Base-by-base conservation (phyloP, 2,888 invertebrate genomes). In the Chymomyza caudatula region DNA sequence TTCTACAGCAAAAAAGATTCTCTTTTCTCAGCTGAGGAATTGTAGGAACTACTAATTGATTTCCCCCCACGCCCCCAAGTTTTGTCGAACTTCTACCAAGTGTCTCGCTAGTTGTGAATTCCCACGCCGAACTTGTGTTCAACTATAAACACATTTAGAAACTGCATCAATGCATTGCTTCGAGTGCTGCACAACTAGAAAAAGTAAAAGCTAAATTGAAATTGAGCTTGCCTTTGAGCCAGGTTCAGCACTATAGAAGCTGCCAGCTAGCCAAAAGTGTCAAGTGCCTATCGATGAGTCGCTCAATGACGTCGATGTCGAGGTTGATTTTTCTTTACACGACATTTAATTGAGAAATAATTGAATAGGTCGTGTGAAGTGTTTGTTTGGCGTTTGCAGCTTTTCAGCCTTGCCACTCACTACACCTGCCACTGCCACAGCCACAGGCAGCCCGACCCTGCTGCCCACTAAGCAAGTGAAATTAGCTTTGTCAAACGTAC, bases 321-420 rank as follows among this genome's bases (percentile, higher is more conserved):
- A 69, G 11, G 37, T 42, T 42, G 61, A 58, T 77, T 85, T 17
- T 47, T 47, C 83, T 80, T 83, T 80, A 72, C 62, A 74, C 83
- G 83, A 73, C 81, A 85, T 86, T 87, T 88, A 88, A 87, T 88
- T 87, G 85, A 88, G 88, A 86, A 87, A 88, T 87, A 89, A 87
- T 88, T 88, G 87, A 89, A 88, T 88, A 80, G 88, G 80, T 88
- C 87, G 88, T 83, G 87, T 88, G 87, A 88, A 89, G 89, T 88
- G 87, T 83, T 81, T 81, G 84, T 84, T 84, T 82, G 79, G 77
- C 81, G 71, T 77, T 73, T 69, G 69, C 73, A 61, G 59, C 60
- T 56, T 58, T 44, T 58, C 56, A 15, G 29, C n/a, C 55, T 61
- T 53, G 60, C 57, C 54, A 49, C 59, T 54, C 19, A 63, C 5